Conservation (phyloP, 2,113 vertebrate genomes). For the Nothoprocta perdicaria region DNA sequence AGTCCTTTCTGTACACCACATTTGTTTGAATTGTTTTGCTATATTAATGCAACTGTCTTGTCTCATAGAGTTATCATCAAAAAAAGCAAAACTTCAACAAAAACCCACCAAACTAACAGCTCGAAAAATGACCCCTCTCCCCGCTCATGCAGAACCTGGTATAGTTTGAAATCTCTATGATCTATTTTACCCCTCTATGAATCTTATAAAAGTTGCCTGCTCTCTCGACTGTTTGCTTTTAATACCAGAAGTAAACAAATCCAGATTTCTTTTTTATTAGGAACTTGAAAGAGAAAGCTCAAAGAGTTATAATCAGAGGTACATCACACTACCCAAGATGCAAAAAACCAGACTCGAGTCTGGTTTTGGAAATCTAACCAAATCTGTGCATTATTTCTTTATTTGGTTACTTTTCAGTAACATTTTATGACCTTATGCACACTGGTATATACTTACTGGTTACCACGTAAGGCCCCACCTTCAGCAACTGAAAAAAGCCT, state of each 20-base stretch:
- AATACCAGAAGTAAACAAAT: constrained; percentile 37
- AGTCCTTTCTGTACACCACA: neutral
- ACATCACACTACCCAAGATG: neutral
- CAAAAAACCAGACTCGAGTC: neutral
- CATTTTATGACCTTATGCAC: neutral
- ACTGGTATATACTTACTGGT: neutral
- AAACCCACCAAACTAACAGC: neutral
- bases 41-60: neutral
- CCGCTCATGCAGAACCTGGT: neutral
- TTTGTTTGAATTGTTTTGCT: neutral
- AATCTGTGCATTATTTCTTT: neutral
- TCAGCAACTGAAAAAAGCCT: neutral
- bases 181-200: neutral
- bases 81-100: neutral
- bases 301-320: neutral
- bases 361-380: neutral
- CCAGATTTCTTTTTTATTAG: neutral
- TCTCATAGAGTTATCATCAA: neutral
- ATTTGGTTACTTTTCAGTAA: neutral
- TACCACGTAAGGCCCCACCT: neutral
- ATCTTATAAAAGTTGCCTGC: neutral
- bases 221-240: constrained; percentile 13
- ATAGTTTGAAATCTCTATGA: neutral
- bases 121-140: neutral
- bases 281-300: constrained; percentile 3